Evolutionary conservation across 2,797 vertebrate genomes (phyloP), one percentile per base, ranked within the genome.

Genomic region (Phalanger gymnotis): DNA sequence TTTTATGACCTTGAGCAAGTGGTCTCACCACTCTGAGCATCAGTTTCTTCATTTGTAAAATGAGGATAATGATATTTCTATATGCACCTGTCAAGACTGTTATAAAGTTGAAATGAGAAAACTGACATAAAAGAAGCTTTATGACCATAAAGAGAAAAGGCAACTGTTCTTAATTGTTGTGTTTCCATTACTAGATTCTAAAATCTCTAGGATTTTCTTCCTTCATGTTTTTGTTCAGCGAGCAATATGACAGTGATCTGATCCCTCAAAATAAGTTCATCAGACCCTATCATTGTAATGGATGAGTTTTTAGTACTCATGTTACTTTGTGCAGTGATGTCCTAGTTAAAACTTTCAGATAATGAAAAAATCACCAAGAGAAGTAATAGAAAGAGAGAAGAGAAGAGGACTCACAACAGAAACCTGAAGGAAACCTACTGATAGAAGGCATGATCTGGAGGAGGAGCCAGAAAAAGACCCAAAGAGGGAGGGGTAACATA

Each of bases 61-160:
- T 90, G 51, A 87, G 19, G 4, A 53, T 7, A 40, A 7, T 73
- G 66, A 56, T 13, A 13, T 53, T 58, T 0, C 14, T 90, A 0
- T 89, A 25, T 91, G 19, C 1, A 12, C 92, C 55, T 55, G 53
- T 93, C 25, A 90, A 92, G 87, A 51, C n/a, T 34, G 11, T 54
- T 87, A 90, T 16, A 25, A 87, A 87, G 3, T 53, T 57, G 10
- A 97, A 96, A 92, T 73, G n/a, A 58, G 28, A 61, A 87, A 28
- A 73, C 87, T 57, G 40, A 53, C 13, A 55, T 51, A 4, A 10
- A 93, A 54, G 53, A 13, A 94, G 22, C 5, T 61, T 51, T 51
- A 51, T 12, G 6, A 47, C 25, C 40, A 51, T 11, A 47, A 81
- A 81, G 7, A 81, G 19, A 27, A 47, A 81, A 81, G n/a, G 11